Evolutionary conservation across 2,113 vertebrate genomes (phyloP), one percentile per base, ranked within the genome.

Genomic region (Tiliqua scincoides): DNA sequence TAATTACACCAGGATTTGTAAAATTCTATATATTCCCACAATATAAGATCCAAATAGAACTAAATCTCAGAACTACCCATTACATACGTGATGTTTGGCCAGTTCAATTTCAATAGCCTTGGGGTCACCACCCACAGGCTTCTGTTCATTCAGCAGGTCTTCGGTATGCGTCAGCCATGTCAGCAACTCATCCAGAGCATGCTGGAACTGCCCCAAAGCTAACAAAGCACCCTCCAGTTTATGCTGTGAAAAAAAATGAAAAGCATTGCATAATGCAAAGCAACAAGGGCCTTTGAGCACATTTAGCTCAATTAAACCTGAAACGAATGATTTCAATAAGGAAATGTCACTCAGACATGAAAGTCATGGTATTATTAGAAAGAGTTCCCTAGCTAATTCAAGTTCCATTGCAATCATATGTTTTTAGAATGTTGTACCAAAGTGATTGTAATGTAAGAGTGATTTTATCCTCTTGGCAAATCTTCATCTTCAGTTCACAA

Each of bases 31-130:
- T 15, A 74, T 14, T n/a, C 17, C 7, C 17, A 59, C 11, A 1
- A 91, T 73, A 91, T 90, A 35, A 84, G 18, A 87, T 21, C 73
- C 73, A 82, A 37, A 82, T 27, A 89, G 57, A 17, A n/a, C 20
- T 90, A 83, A 89, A 89, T 89, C 89, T 3, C 20, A 48, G 63
- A 74, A 62, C 84, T 37, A 32, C 7, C 70, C 86, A 37, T 91
- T 90, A 96, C 98, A 0, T 98, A 99, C 99, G n/a, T 99, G 98
- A 94, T 99, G 99, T 90, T 99, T 99, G 92, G 99, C 99, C 3
- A 99, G 98, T 91, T 99, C 98, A 57, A 99, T 99, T 95, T 99
- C 99, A 65, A 99, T 98, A 92, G 98, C 97, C 95, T 99, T 99
- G 54, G 98, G 99, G 94, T 99, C 98, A 87, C 98, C 98, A 79